These are phyloP conservation scores for Phalangium opilio DNA, from an alignment of 2,888 invertebrate species.

Conservation along the genomic window DNA sequence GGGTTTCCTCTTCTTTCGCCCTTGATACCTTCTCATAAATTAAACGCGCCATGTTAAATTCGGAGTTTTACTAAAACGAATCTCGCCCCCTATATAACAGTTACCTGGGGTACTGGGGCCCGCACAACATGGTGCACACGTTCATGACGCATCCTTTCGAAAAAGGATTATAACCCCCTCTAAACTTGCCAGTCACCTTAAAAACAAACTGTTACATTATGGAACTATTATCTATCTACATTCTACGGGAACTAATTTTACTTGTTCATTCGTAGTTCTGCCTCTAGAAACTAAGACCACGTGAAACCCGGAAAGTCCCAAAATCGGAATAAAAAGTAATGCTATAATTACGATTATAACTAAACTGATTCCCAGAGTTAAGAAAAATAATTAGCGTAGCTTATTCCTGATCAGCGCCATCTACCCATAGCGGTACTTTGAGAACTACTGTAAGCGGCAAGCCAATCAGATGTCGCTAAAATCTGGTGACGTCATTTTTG, in stretches of 20 bases:
- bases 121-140: constrained; percentile 87
- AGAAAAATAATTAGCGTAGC: no score
- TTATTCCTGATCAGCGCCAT: no score
- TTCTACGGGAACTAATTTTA: constrained; percentile 19
- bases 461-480: no score
- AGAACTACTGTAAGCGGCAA: no score
- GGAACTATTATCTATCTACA: neutral
- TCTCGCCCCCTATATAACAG: neutral
- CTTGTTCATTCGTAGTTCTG: constrained; percentile 96
- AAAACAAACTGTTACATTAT: constrained; percentile 11
- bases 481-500: no score
- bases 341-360: constrained; percentile 75
- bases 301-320: constrained; percentile 95
- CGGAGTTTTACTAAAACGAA: neutral
- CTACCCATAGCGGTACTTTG: no score
- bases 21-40: constrained; percentile 4
- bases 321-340: constrained; percentile 84
- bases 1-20: constrained; percentile 7
- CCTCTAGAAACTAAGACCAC: constrained; percentile 90
- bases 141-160: constrained; percentile 88
- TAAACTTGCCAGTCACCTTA: constrained; percentile 91
- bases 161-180: constrained; percentile 96
- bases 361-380: constrained; percentile 11
- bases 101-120: constrained; percentile 93
- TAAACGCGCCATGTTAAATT: no score